Percentiles rank a stretch among this genome's conserved stretches.
Conservation (phyloP, 1,140 invertebrate species). For the Drosophila rufa region DNA sequence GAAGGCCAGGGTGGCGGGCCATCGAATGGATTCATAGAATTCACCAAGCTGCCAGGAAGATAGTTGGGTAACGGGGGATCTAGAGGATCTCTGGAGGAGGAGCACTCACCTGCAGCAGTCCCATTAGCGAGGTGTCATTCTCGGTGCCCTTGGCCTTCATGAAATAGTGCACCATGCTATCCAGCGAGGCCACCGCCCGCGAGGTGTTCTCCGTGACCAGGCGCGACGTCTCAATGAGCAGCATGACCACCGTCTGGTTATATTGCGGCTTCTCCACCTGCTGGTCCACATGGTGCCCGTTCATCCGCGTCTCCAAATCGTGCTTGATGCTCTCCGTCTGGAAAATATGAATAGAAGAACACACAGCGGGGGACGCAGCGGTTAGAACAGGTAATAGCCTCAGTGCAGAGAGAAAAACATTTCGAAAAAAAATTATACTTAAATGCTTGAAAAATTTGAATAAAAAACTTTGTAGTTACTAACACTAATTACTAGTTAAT, state of each 20-base stretch:
- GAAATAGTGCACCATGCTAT: constrained; percentile 88
- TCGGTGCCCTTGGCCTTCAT: constrained; percentile 89
- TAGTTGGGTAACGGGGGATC: not conserved
- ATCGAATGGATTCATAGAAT: constrained; percentile 88
- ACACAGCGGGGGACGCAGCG: too few species aligned
- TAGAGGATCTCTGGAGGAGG: not conserved
- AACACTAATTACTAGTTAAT: not conserved
- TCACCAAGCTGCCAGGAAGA: constrained; percentile 82
- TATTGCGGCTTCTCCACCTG: constrained; percentile 90
- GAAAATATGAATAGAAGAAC: constrained; percentile 3
- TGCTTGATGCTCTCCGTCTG: constrained; percentile 84
- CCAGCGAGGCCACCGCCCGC: constrained; percentile 87
- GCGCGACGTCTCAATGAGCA: constrained; percentile 88
- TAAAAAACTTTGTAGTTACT: too few species aligned
- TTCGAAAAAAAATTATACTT: too few species aligned
- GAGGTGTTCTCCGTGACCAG: constrained; percentile 89
- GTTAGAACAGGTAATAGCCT: too few species aligned
- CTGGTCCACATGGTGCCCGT: constrained; percentile 88
- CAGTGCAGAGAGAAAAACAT: not conserved
- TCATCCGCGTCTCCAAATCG: constrained; percentile 82
- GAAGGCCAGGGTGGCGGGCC: constrained; percentile 92
- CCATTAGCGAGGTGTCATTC: constrained; percentile 89
- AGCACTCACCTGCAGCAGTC: constrained; percentile 86
- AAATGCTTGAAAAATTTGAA: too few species aligned
- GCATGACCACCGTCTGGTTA: constrained; percentile 90